These are phyloP conservation scores for Dysdera silvatica DNA, from an alignment of 1,140 invertebrate genomes.

Conservation along the genomic window DNA sequence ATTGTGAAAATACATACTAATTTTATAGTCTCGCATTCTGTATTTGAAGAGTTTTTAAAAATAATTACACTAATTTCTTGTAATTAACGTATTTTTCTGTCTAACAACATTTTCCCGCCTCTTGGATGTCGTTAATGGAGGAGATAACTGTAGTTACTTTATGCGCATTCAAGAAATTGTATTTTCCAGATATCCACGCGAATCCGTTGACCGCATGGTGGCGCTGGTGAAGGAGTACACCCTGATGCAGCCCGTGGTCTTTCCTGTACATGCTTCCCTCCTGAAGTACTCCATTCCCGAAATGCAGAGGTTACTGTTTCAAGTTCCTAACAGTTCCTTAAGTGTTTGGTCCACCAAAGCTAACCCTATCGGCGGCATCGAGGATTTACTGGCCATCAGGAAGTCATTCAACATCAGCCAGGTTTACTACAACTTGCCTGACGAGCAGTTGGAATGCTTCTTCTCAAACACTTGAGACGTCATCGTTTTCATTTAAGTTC, in stretches of 20 bases:
- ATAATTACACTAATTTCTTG: not conserved
- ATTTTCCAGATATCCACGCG: conserved; percentile 52
- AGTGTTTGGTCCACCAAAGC: conserved; percentile 29
- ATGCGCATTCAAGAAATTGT: too few relatives aligned
- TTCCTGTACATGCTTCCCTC: conserved; percentile 66
- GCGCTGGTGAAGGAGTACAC: conserved; percentile 51
- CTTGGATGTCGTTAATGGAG: too few relatives aligned
- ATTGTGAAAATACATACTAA: too few relatives aligned
- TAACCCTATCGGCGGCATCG: conserved; percentile 30
- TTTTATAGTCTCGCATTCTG: not conserved
- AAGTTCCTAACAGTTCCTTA: conserved; percentile 37
- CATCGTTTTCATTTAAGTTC: too few relatives aligned
- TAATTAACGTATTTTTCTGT: too few relatives aligned
- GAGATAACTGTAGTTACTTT: too few relatives aligned
- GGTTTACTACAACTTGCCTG: conserved; percentile 33
- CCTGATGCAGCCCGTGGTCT: conserved; percentile 62
- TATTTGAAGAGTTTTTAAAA: not conserved
- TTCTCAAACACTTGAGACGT: conserved; percentile 30
- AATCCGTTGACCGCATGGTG: conserved; percentile 66
- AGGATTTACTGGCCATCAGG: conserved; percentile 31
- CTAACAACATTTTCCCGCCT: too few relatives aligned
- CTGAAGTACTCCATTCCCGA: conserved; percentile 54
- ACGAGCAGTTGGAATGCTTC: conserved; percentile 28
- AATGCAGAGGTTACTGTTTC: conserved; percentile 35
- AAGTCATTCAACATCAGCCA: conserved; percentile 31